These are phyloP conservation scores for Norana najaformis DNA, from an alignment of 2,888 invertebrate species.

Conservation along the genomic window DNA sequence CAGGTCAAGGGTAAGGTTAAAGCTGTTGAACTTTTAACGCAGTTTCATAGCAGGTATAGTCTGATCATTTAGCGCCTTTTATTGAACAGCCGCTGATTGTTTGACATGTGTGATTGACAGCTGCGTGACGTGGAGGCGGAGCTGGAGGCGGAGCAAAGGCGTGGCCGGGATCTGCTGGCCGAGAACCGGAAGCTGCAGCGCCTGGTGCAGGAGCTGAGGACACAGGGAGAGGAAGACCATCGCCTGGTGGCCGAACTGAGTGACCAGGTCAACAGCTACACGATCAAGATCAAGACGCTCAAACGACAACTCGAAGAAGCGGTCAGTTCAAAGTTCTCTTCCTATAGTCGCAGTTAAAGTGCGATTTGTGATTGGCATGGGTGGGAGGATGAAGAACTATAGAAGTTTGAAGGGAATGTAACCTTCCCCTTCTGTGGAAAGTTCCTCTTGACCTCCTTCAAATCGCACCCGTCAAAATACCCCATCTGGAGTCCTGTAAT, in stretches of 20 bases:
- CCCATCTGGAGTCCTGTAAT: too few species aligned
- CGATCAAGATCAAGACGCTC: conserved; percentile 58
- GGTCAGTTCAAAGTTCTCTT: conserved; percentile 51
- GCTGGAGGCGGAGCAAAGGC: conserved; percentile 59
- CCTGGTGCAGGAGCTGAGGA: conserved; percentile 54
- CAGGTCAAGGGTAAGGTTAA: neutral
- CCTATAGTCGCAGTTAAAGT: neutral
- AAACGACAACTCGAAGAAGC: conserved; percentile 62
- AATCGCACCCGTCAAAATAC: too few species aligned
- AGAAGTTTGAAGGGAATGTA: too few species aligned
- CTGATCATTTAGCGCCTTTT: neutral
- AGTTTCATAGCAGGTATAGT: neutral
- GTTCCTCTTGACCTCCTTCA: too few species aligned
- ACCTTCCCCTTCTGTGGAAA: too few species aligned
- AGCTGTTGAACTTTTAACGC: neutral
- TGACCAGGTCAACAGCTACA: conserved; percentile 56
- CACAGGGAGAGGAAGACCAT: conserved; percentile 58
- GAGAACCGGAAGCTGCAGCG: conserved; percentile 59
- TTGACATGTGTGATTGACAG: conserved; percentile 43
- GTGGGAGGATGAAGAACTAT: too few species aligned
- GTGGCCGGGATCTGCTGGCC: conserved; percentile 56
- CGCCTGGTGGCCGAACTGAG: conserved; percentile 55
- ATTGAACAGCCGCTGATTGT: neutral
- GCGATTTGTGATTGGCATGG: neutral
- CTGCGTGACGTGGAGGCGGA: conserved; percentile 61